These are phyloP conservation scores for Xanthorhoe spadicearia DNA, from an alignment of 2,888 invertebrate genomes.

Conservation along the genomic window DNA sequence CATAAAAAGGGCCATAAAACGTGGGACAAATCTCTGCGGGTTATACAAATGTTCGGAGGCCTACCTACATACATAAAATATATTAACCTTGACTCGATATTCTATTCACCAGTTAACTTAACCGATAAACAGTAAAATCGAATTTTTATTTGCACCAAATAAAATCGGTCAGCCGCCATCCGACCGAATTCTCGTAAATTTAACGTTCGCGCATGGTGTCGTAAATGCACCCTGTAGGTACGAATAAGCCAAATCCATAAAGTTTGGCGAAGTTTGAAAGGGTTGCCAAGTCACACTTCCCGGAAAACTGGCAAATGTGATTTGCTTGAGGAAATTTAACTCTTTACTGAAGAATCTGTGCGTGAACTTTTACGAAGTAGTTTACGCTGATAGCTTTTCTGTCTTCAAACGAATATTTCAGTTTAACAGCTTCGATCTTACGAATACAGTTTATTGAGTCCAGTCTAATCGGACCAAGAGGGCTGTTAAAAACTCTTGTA, in stretches of 20 bases:
- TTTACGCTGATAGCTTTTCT: background rate
- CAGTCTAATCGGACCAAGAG: background rate
- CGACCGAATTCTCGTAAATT: conserved; percentile 72
- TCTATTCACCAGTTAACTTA: conserved; percentile 28
- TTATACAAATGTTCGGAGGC: conserved; percentile 9
- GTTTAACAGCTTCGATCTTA: background rate
- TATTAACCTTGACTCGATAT: conserved; percentile 26
- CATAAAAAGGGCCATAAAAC: background rate
- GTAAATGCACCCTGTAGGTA: conserved; percentile 66
- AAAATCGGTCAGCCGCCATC: conserved; percentile 58
- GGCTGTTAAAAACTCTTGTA: background rate
- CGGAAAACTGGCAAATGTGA: conserved; percentile 21
- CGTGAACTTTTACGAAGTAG: conserved; percentile 3
- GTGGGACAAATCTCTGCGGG: conserved; percentile 3
- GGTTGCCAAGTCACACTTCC: conserved; percentile 28
- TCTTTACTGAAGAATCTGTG: conserved; percentile 19
- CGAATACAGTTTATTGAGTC: background rate
- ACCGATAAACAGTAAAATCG: conserved; percentile 43
- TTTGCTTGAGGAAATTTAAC: conserved; percentile 25
- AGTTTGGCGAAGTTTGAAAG: conserved; percentile 54
- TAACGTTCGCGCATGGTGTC: conserved; percentile 72
- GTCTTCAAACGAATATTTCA: conserved; percentile 1
- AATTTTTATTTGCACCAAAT: conserved; percentile 57
- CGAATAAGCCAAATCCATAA: conserved; percentile 60
- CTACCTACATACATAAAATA: conserved; percentile 25